Evolutionary conservation across 2,113 vertebrate species (phyloP).

Genomic region (Poeciliopsis prolifica): DNA sequence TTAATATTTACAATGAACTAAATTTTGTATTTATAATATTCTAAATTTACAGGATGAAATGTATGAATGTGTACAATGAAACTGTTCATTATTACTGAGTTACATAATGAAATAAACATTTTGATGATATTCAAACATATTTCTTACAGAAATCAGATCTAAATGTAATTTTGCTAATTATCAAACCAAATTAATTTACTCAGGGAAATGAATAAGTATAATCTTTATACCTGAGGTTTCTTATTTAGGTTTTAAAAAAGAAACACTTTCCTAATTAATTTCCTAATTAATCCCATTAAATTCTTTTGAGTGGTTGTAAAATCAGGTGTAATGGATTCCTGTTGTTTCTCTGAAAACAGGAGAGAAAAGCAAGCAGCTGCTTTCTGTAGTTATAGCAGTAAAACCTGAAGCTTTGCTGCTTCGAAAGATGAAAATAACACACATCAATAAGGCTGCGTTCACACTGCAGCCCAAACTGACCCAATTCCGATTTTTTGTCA

Average conservation of each 20-base stretch:
- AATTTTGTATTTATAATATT: neutral
- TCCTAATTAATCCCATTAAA: slow-evolving; percentile 49
- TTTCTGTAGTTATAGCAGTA: neutral
- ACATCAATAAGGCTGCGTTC: slow-evolving; percentile 7
- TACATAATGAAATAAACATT: neutral
- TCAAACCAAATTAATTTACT: slow-evolving; percentile 22
- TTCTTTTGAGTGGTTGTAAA: slow-evolving; percentile 36
- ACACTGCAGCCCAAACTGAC: too few species aligned
- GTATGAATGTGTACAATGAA: neutral
- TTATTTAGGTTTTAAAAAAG: slow-evolving; percentile 20
- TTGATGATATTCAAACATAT: neutral
- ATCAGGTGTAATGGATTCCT: slow-evolving; percentile 37
- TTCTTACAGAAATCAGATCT: slow-evolving; percentile 10
- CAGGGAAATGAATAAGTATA: neutral
- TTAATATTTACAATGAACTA: neutral
- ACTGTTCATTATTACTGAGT: neutral
- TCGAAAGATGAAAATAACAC: slow-evolving; percentile 21
- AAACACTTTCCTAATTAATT: slow-evolving; percentile 30
- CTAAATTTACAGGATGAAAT: too few species aligned
- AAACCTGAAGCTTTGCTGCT: neutral
- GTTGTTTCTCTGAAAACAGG: slow-evolving; percentile 33
- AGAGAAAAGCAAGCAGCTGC: slow-evolving; percentile 12
- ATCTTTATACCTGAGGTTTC: neutral
- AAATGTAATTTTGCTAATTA: slow-evolving; percentile 11
- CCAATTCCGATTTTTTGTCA: too few species aligned